Conservation (phyloP, 2,888 invertebrate genomes). For the Apamea anceps region DNA sequence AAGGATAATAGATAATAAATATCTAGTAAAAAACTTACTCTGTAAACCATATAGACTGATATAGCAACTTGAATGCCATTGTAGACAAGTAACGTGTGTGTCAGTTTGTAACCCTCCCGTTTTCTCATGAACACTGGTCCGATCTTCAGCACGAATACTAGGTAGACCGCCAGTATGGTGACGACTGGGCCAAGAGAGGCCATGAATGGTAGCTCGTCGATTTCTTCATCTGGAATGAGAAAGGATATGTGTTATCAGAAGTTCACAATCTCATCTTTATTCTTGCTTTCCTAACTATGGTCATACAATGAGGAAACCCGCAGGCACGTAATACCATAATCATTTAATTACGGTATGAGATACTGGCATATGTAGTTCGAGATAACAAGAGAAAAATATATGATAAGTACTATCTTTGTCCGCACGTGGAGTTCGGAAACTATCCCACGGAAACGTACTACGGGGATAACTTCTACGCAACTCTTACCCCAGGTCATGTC, state of each 20-base stretch:
- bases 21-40: slow-evolving; percentile 89
- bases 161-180: slow-evolving; percentile 92
- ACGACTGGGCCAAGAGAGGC: slow-evolving; percentile 94
- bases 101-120: slow-evolving; percentile 94
- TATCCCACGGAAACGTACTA: neutral
- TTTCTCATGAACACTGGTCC: slow-evolving; percentile 97
- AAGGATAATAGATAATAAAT: neutral
- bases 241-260: neutral
- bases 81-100: slow-evolving; percentile 93
- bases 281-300: neutral
- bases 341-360: neutral
- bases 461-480: neutral
- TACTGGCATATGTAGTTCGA: too few species aligned
- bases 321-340: neutral
- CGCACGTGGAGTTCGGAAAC: neutral
- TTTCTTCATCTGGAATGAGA: slow-evolving; percentile 83
- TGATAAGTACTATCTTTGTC: neutral
- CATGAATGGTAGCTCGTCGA: slow-evolving; percentile 94
- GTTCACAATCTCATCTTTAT: neutral
- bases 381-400: neutral
- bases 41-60: slow-evolving; percentile 95
- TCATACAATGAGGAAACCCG: too few species aligned
- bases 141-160: slow-evolving; percentile 93
- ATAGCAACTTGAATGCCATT: slow-evolving; percentile 97
- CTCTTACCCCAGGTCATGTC: too few species aligned